Evolutionary conservation across 1,140 invertebrate genomes (phyloP), one percentile per base, ranked within the genome.

Genomic region (Plectus sambesii): DNA sequence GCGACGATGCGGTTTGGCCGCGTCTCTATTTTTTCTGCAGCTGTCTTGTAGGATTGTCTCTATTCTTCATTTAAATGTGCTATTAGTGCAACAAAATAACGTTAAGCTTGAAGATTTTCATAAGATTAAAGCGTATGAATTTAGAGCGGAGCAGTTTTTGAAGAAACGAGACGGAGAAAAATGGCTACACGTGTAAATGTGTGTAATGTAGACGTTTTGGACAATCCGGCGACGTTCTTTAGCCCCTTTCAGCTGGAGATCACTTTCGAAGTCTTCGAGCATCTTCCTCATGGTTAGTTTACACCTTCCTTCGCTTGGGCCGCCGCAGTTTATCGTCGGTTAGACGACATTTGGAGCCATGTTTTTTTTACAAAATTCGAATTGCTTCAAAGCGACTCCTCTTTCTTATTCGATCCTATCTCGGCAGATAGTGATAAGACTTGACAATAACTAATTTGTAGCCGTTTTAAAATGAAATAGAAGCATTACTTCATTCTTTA

Each of bases 241-340:
- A 56, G 59, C 19, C 39, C 43, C 25, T 61, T 66, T 40, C 47
- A 59, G 24, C 30, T 63, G 12, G 62, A 63, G 47, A 63, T 63
- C 40, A 66, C 56, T 5, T 63, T 63, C 47, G 61, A 63, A 44
- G 55, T 53, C 9, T 65, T 53, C 25, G 61, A 63, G 49, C 29
- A 62, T 41, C 38, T 63, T 29, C 49, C 51, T 5, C 51, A 54
- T 29, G 60, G 60, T 62, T 38, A 39, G 39, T 38, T 17, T 17
- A 17, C n/a, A 23, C 26, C 27, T 15, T 54, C 15, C 40, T n/a
- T 24, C 20, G 2, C 15, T 33, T 12, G 17, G 30, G 17, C 30
- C 17, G 30, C 12, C 12, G 12, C 12, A 33, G 12, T 33, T 17
- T 33, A 12, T 12, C 30, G 30, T 33, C 30, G 17, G 17, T 12